These are phyloP conservation scores for Takifugu flavidus DNA, from an alignment of 2,113 vertebrate species.

Conservation along the genomic window DNA sequence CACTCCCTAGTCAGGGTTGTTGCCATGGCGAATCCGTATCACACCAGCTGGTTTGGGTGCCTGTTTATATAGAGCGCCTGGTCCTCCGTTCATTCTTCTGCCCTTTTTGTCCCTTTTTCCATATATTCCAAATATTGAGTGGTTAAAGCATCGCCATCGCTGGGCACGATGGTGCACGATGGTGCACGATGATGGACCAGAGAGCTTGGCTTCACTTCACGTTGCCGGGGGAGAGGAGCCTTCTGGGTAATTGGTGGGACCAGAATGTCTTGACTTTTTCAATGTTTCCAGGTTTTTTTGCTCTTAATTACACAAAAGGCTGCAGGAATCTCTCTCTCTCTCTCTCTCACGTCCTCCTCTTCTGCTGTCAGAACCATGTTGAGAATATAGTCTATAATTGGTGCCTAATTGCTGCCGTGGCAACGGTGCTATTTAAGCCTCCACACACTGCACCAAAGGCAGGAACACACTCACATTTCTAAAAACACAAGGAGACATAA, in stretches of 20 bases:
- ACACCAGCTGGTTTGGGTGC: not conserved
- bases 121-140: too few species aligned
- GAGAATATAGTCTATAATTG: slow-evolving; percentile 66
- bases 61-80: not conserved
- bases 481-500: not conserved
- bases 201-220: too few species aligned
- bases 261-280: slow-evolving; percentile 2
- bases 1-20: slow-evolving; percentile 36
- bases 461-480: not conserved
- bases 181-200: too few species aligned
- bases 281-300: not conserved
- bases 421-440: slow-evolving; percentile 67
- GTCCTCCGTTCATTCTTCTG: not conserved
- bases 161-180: too few species aligned
- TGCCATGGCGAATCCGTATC: slow-evolving; percentile 54
- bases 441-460: slow-evolving; percentile 39
- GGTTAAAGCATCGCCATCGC: too few species aligned
- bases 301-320: slow-evolving; percentile 26
- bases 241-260: slow-evolving; percentile 16
- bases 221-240: slow-evolving; percentile 23
- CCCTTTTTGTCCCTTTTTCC: not conserved
- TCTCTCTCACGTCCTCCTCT: slow-evolving; percentile 29
- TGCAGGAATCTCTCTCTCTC: slow-evolving; percentile 22
- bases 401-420: slow-evolving; percentile 73
- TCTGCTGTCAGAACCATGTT: slow-evolving; percentile 30